These are phyloP conservation scores for Mesitornis unicolor DNA, from an alignment of 2,113 vertebrate species.

Conservation along the genomic window DNA sequence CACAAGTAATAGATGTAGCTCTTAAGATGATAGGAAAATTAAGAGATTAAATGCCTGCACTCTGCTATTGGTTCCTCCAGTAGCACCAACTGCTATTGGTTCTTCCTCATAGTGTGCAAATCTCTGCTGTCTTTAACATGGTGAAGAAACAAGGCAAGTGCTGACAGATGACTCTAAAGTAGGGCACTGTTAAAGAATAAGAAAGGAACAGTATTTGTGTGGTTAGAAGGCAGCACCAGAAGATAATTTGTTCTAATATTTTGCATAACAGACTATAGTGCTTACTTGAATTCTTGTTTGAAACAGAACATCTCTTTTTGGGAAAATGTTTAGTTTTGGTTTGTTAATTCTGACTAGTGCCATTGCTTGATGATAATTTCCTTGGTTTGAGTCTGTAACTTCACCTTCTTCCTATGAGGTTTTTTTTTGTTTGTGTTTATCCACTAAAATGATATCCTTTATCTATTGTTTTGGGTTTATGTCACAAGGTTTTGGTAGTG, in stretches of 20 bases:
- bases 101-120: neutral
- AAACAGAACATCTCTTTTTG: neutral
- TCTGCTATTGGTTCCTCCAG: neutral
- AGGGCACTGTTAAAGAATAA: neutral
- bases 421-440: neutral
- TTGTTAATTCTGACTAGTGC: neutral
- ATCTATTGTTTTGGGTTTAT: neutral
- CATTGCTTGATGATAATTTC: neutral
- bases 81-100: neutral
- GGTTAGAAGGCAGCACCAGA: neutral
- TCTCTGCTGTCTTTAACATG: neutral
- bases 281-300: neutral
- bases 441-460: neutral
- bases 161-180: neutral
- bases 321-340: neutral
- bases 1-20: neutral
- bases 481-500: neutral
- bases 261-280: neutral
- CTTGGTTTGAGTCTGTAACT: neutral
- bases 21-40: neutral
- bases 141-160: neutral
- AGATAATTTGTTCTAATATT: neutral
- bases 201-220: neutral
- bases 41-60: neutral
- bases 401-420: neutral